Evolutionary conservation across 2,797 vertebrate genomes (phyloP).

Genomic region (Acropternis orthonyx): DNA sequence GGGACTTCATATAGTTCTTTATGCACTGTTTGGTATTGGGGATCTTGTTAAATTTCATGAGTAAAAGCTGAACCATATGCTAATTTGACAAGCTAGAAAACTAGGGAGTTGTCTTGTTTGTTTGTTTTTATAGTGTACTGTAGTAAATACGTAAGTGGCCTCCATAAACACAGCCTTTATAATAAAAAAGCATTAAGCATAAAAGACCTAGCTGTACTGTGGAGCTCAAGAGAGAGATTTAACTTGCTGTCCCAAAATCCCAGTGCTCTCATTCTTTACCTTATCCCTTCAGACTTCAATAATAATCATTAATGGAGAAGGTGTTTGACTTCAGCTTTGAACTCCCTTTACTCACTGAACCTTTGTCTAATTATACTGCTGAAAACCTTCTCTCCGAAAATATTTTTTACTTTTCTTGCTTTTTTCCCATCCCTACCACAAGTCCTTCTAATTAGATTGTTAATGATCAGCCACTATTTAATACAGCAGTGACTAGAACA

Average conservation of each 20-base stretch:
- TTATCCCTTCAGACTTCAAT: neutral
- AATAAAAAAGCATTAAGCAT: neutral
- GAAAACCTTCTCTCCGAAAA: neutral
- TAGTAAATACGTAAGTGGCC: neutral
- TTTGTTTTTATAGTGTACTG: neutral
- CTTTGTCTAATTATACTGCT: neutral
- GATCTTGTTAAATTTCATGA: neutral
- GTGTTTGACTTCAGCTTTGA: neutral
- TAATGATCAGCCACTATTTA: neutral
- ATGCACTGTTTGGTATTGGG: neutral
- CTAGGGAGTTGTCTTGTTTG: fast-evolving
- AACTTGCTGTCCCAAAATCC: neutral
- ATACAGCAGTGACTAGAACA: neutral
- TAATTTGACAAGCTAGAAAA: neutral
- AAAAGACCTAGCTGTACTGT: neutral
- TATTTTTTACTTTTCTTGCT: neutral
- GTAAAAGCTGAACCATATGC: neutral
- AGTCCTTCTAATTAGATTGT: neutral
- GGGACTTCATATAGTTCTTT: neutral
- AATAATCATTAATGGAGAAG: neutral
- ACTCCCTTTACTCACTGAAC: neutral
- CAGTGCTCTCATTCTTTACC: neutral
- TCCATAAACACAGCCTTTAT: neutral
- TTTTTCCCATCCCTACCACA: neutral
- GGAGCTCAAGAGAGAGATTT: neutral